A percentile compares a stretch with the other conserved stretches of the same genome.
Conservation (phyloP, 2,888 invertebrate genomes). For the Luperina nickerlii region DNA sequence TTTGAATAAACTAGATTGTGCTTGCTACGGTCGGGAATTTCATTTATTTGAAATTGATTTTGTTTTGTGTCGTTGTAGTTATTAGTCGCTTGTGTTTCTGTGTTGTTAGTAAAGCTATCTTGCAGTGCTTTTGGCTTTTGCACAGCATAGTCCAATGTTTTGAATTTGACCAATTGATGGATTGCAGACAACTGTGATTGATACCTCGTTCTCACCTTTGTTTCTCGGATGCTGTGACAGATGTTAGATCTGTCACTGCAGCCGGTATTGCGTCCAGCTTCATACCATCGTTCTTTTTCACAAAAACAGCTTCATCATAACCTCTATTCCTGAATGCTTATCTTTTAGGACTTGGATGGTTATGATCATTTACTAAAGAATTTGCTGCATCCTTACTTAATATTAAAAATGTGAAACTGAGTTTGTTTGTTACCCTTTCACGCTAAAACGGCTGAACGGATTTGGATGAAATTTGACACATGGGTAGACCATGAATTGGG, state of each 20-base stretch:
- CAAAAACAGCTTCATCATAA: not conserved
- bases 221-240: not conserved
- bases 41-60: slow-evolving; percentile 23
- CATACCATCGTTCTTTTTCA: not conserved
- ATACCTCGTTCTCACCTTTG: not conserved
- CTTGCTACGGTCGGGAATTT: slow-evolving; percentile 13
- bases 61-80: not conserved
- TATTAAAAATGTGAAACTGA: too few relatives aligned
- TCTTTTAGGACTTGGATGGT: not conserved
- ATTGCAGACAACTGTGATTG: slow-evolving; percentile 27
- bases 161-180: not conserved
- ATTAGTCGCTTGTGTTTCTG: not conserved
- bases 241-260: not conserved
- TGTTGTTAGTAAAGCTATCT: not conserved
- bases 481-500: too few relatives aligned
- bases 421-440: too few relatives aligned
- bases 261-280: not conserved
- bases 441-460: too few relatives aligned
- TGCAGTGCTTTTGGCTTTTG: not conserved
- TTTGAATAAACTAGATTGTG: slow-evolving; percentile 52
- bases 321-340: not conserved
- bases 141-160: not conserved
- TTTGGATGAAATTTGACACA: too few relatives aligned
- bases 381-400: not conserved
- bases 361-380: not conserved